phyloP scores from a whole-genome alignment of 1,140 invertebrate species.

The Phortica variegata region DNA sequence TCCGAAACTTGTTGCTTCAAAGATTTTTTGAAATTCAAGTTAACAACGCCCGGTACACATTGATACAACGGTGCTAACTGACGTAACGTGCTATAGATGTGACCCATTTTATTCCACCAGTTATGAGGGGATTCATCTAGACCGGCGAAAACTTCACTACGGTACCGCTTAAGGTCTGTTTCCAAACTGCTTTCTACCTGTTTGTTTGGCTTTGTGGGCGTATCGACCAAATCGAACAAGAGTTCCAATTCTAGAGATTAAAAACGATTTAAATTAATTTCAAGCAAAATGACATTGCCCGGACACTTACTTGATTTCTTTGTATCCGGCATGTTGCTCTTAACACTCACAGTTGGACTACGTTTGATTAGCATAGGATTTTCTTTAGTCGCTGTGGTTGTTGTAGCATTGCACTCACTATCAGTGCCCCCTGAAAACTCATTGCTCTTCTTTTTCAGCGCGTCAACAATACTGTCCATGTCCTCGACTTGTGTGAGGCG shows the following conservation, averaged over 20 bases:
- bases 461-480: conserved; percentile 30
- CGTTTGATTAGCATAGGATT: not conserved
- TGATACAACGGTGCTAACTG: conserved; percentile 42
- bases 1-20: conserved; percentile 47
- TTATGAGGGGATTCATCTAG: conserved; percentile 46
- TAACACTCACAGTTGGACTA: conserved; percentile 24
- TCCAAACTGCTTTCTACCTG: conserved; percentile 39
- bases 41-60: conserved; percentile 48
- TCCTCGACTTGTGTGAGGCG: conserved; percentile 47
- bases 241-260: conserved; percentile 37
- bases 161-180: conserved; percentile 46
- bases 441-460: conserved; percentile 41
- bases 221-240: conserved; percentile 46
- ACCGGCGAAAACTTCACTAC: conserved; percentile 44
- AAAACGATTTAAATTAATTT: conserved; percentile 4
- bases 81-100: conserved; percentile 43
- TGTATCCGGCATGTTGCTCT: conserved; percentile 32
- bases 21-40: conserved; percentile 43
- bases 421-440: conserved; percentile 17
- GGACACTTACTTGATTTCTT: conserved; percentile 41
- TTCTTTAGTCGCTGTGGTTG: conserved; percentile 6
- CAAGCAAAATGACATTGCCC: not conserved
- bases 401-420: conserved; percentile 13
- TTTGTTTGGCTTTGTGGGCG: conserved; percentile 20
- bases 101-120: conserved; percentile 48